A percentile compares a stretch with the other conserved stretches of the same genome.
Evolutionary conservation across 2,113 vertebrate genomes (phyloP).

Genomic region (Nesoenas mayeri): DNA sequence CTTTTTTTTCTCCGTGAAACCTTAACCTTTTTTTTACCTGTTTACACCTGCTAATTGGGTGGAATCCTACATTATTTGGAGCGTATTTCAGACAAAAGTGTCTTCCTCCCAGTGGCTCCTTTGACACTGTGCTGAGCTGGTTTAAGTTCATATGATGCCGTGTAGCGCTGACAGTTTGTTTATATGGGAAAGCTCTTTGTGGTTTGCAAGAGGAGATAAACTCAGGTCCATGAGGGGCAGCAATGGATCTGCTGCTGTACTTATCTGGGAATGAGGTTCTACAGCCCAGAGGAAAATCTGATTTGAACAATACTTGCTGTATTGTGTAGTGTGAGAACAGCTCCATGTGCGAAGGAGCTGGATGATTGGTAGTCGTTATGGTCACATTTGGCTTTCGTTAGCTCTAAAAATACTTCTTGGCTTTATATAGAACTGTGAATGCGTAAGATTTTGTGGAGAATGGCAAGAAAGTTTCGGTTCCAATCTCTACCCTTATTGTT

Average conservation of each 20-base stretch:
- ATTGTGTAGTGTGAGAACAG: not conserved
- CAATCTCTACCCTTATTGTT: not conserved
- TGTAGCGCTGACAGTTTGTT: not conserved
- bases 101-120: not conserved
- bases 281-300: not conserved
- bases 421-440: not conserved
- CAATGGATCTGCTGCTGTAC: not conserved
- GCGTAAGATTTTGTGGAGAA: not conserved
- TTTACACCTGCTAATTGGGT: not conserved
- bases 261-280: not conserved
- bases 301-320: not conserved
- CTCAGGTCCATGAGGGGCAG: not conserved
- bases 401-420: not conserved
- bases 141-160: not conserved
- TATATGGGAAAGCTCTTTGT: not conserved
- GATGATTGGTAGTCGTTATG: not conserved
- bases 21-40: not conserved
- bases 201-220: not conserved
- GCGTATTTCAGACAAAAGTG: not conserved
- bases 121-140: not conserved
- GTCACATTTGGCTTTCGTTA: constrained; percentile 27
- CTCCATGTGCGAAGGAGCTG: not conserved
- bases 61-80: not conserved
- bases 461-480: not conserved
- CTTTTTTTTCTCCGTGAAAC: not conserved